phyloP scores from a whole-genome alignment of 2,797 vertebrate genomes.

The Gallinago nigripennis region DNA sequence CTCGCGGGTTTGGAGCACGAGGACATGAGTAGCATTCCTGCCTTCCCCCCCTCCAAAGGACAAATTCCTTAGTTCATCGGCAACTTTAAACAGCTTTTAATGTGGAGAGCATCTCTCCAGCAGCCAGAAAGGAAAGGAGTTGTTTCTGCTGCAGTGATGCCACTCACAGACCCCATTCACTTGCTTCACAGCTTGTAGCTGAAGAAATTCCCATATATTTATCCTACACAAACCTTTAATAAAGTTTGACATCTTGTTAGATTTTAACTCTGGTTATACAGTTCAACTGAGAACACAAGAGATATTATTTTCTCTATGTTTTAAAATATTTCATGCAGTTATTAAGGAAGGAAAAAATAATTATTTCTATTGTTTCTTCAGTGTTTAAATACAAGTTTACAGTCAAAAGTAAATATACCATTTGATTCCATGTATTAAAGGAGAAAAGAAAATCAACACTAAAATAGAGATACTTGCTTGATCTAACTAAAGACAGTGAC shows the following conservation, averaged over 20 bases:
- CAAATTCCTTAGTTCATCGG: background rate
- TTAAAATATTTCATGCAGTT: background rate
- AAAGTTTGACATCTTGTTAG: background rate
- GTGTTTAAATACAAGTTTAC: conserved; percentile 23
- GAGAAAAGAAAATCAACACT: conserved; percentile 46
- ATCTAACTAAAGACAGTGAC: background rate
- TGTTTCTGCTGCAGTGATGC: background rate
- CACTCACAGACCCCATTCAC: background rate
- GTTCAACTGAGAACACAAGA: background rate
- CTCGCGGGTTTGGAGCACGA: background rate
- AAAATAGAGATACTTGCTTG: conserved; percentile 5
- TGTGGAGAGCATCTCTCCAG: background rate
- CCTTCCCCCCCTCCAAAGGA: background rate
- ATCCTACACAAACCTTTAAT: background rate
- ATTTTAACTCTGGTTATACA: background rate
- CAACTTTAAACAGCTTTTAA: background rate
- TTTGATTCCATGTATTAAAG: conserved; percentile 51
- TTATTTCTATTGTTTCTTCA: conserved; percentile 46
- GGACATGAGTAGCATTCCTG: background rate
- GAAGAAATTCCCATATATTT: background rate
- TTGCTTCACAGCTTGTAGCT: background rate
- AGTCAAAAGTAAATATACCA: conserved; percentile 37
- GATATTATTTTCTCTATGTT: background rate
- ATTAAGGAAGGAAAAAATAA: background rate
- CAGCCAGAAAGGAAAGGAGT: background rate